Conservation (phyloP, 1,140 invertebrate genomes). For the Lamellibrachia luymesi region DNA sequence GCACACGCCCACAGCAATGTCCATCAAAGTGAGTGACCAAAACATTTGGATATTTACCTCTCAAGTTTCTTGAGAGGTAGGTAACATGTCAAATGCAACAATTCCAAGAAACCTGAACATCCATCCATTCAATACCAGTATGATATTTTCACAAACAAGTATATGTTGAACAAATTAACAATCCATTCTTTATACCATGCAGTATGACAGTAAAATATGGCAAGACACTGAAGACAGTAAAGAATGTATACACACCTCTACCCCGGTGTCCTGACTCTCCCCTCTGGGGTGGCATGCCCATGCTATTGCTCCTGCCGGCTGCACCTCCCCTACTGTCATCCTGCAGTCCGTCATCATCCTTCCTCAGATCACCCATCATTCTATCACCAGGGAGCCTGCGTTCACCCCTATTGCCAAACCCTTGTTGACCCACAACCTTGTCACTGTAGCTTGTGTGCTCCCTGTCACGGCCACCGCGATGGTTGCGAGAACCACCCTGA, state of each 20-base stretch:
- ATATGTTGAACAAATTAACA: not conserved
- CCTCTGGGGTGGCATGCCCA: slow-evolving; percentile 3
- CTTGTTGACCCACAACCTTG: not conserved
- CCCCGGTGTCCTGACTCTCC: not conserved
- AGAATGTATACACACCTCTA: not conserved
- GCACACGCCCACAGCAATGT: too few relatives aligned
- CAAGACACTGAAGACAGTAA: too few relatives aligned
- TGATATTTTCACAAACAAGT: not conserved
- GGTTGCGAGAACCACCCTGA: not conserved
- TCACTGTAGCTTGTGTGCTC: not conserved
- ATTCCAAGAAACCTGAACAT: too few relatives aligned
- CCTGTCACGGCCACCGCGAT: not conserved
- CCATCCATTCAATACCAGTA: not conserved
- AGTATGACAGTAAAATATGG: too few relatives aligned
- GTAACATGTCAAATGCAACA: too few relatives aligned
- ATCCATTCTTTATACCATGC: not conserved
- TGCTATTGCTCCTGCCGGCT: not conserved
- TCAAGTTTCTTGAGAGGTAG: too few relatives aligned
- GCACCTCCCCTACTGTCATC: not conserved
- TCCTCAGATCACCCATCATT: not conserved
- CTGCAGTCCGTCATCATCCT: not conserved
- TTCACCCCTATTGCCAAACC: not conserved
- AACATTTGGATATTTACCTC: too few relatives aligned
- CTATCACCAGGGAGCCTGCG: slow-evolving; percentile 4
- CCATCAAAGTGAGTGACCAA: too few relatives aligned